These are phyloP conservation scores for Sciurus niger DNA, from an alignment of 2,113 vertebrate genomes.

Conservation along the genomic window DNA sequence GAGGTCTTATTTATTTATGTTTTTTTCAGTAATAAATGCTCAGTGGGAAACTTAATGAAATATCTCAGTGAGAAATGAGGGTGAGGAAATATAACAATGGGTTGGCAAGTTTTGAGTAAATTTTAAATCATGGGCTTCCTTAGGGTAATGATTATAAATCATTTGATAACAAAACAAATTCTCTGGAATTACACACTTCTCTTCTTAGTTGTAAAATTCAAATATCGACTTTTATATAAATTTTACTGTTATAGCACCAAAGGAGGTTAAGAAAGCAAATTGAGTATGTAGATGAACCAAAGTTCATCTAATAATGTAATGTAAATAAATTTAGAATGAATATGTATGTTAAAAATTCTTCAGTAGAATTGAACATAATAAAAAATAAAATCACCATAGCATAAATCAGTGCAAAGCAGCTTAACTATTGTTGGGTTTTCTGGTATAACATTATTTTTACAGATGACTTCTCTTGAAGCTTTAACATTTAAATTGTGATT, in stretches of 20 bases:
- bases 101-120: conserved; percentile 66
- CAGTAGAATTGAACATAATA: not conserved
- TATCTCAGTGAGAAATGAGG: conserved; percentile 62
- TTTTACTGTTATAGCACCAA: not conserved
- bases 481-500: conserved; percentile 4
- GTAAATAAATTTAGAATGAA: conserved; percentile 41
- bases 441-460: conserved; percentile 6
- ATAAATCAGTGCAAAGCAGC: not conserved
- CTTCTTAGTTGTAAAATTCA: conserved; percentile 62
- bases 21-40: not conserved
- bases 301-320: not conserved
- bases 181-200: conserved; percentile 6
- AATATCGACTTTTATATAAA: conserved; percentile 24
- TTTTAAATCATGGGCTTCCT: conserved; percentile 55
- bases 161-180: conserved; percentile 15
- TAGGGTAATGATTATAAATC: not conserved
- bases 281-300: not conserved
- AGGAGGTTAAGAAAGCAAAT: not conserved
- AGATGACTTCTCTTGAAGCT: not conserved
- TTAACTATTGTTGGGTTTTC: not conserved
- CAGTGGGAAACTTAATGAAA: conserved; percentile 15
- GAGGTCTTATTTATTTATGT: not conserved
- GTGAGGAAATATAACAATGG: conserved; percentile 62
- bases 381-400: not conserved
- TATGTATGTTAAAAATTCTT: not conserved